These are phyloP conservation scores for Drusus annulatus DNA, from an alignment of 1,140 invertebrate species.

Conservation along the genomic window DNA sequence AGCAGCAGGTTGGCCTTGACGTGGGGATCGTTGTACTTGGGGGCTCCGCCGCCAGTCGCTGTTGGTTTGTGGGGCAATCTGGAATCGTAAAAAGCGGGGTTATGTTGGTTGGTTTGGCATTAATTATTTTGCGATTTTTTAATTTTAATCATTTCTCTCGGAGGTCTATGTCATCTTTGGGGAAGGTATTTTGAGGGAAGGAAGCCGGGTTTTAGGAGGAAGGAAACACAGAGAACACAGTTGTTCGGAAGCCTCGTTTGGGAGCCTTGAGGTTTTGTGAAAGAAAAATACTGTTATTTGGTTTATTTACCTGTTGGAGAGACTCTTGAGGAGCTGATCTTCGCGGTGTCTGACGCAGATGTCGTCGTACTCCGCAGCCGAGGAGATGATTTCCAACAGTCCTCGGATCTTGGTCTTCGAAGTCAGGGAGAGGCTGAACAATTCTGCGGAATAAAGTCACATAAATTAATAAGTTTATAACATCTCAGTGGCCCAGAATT, in stretches of 20 bases:
- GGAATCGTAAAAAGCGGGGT: slow-evolving; percentile 32
- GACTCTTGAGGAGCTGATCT: slow-evolving; percentile 88
- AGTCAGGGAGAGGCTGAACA: slow-evolving; percentile 97
- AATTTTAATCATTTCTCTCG: no score
- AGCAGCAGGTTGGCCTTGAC: slow-evolving; percentile 97
- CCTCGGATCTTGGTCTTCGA: slow-evolving; percentile 98
- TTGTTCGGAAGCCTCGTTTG: no score
- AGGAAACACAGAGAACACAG: no score
- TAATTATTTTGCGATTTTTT: no score
- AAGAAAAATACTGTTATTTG: no score
- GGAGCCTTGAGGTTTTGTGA: no score
- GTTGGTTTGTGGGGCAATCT: slow-evolving; percentile 69
- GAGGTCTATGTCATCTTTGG: no score
- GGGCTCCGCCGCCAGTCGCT: slow-evolving; percentile 59
- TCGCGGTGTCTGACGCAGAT: slow-evolving; percentile 96
- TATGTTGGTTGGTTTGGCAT: no score
- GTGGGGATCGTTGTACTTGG: slow-evolving; percentile 95
- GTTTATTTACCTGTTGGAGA: slow-evolving; percentile 71
- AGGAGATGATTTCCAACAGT: slow-evolving; percentile 97
- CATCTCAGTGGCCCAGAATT: no score
- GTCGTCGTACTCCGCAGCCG: slow-evolving; percentile 96
- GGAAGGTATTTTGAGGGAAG: no score
- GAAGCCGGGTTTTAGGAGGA: no score
- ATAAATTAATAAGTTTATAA: no score
- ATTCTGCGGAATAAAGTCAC: slow-evolving; percentile 74